phyloP scores from a whole-genome alignment of 92 coral and sea anemone genomes.

The Desmophyllum pertusum region DNA sequence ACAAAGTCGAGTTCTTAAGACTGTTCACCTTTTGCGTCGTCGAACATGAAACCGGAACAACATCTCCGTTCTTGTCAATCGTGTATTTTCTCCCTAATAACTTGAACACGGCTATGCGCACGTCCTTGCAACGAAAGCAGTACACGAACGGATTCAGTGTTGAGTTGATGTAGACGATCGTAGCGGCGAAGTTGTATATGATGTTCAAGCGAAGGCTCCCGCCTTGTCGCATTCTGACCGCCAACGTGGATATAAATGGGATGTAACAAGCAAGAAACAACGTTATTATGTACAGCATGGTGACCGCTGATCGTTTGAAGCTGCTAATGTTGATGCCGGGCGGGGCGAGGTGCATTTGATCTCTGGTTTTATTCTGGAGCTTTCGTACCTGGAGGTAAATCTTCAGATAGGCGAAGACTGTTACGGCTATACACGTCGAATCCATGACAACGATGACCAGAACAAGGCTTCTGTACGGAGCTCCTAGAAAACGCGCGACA shows the following conservation, averaged over 20 bases:
- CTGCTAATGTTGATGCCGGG: not conserved
- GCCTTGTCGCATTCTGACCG: not conserved
- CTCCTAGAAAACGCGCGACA: constrained; percentile 25
- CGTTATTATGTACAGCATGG: constrained; percentile 23
- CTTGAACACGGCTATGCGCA: constrained; percentile 54
- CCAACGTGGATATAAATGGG: constrained; percentile 15
- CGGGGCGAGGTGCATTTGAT: constrained; percentile 16
- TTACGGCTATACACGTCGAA: not conserved
- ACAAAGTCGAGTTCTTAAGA: not conserved
- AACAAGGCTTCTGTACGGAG: not conserved
- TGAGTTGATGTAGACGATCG: constrained; percentile 57
- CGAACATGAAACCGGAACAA: constrained; percentile 10
- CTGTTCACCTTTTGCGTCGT: constrained; percentile 6
- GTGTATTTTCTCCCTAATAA: constrained; percentile 35
- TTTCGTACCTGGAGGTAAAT: constrained; percentile 29
- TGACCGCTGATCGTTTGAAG: constrained; percentile 30
- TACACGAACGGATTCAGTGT: constrained; percentile 65
- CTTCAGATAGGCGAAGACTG: constrained; percentile 4
- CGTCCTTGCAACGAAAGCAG: constrained; percentile 55
- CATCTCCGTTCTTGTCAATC: constrained; percentile 28
- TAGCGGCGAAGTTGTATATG: constrained; percentile 41
- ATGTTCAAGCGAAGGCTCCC: constrained; percentile 15
- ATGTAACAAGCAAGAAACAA: constrained; percentile 31
- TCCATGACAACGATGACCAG: constrained; percentile 27
- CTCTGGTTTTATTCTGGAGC: constrained; percentile 18